A percentile compares a stretch with the other conserved stretches of the same genome.
These are phyloP conservation scores for Platichthys stellatus DNA, from an alignment of 2,113 vertebrate species.

Conservation along the genomic window DNA sequence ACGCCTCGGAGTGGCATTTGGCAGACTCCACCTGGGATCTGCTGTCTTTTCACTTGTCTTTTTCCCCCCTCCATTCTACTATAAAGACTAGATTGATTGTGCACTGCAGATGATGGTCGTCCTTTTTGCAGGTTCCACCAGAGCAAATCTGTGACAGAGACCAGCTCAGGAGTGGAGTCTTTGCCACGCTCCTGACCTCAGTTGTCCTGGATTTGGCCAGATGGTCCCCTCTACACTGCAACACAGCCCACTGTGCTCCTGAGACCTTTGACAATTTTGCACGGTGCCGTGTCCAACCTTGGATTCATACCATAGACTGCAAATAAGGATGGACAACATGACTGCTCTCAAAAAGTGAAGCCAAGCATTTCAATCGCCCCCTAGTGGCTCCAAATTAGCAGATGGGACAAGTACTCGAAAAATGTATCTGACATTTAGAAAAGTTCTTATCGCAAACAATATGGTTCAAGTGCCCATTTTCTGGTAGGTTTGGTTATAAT, in stretches of 20 bases:
- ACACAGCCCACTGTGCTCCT: not conserved
- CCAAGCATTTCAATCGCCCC: not conserved
- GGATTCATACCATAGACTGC: not conserved
- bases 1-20: conserved; percentile 1
- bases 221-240: conserved; percentile 1
- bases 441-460: too few relatives aligned
- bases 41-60: not conserved
- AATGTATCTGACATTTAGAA: too few relatives aligned
- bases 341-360: not conserved
- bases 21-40: conserved; percentile 3
- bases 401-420: too few relatives aligned
- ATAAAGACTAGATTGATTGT: not conserved
- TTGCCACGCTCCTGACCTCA: not conserved
- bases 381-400: too few relatives aligned
- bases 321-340: not conserved
- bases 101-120: not conserved
- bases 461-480: too few relatives aligned
- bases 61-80: not conserved
- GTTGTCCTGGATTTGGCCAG: not conserved
- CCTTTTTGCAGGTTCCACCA: too few relatives aligned
- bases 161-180: not conserved
- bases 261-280: not conserved
- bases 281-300: not conserved
- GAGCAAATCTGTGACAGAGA: not conserved
- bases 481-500: too few relatives aligned